These are phyloP conservation scores for Gonatopus flavifemur DNA, from an alignment of 1,140 invertebrate genomes.

Conservation along the genomic window DNA sequence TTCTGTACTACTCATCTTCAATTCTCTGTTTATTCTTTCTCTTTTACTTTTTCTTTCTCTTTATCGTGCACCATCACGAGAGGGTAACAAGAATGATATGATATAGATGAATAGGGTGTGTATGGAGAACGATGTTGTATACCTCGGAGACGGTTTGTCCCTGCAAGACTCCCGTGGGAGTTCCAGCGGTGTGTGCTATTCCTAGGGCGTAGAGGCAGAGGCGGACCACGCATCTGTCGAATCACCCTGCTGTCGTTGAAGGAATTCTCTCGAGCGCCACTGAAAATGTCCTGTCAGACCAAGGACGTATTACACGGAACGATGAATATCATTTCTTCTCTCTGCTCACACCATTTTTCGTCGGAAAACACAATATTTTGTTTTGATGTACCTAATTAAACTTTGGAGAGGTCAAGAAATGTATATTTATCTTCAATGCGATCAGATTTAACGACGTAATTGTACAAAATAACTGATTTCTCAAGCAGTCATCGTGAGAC, in stretches of 20 bases:
- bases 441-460: too few relatives aligned
- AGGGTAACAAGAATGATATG: conserved; percentile 18
- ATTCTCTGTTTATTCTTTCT: not conserved
- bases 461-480: too few relatives aligned
- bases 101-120: conserved; percentile 7
- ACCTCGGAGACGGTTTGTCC: conserved; percentile 51
- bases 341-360: not conserved
- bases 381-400: too few relatives aligned
- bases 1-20: too few relatives aligned
- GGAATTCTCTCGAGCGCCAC: conserved; percentile 22
- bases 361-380: too few relatives aligned
- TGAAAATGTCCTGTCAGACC: conserved; percentile 16
- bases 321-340: not conserved
- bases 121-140: conserved; percentile 12
- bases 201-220: conserved; percentile 33
- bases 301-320: conserved; percentile 23
- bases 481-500: too few relatives aligned
- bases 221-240: conserved; percentile 49
- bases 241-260: conserved; percentile 26
- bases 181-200: conserved; percentile 21
- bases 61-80: conserved; percentile 3
- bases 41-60: not conserved
- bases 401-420: too few relatives aligned
- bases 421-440: too few relatives aligned
- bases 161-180: conserved; percentile 47